Evolutionary conservation across 2,888 invertebrate species (phyloP), one percentile per base, ranked within the genome.

Genomic region (Athrips mouffetella): DNA sequence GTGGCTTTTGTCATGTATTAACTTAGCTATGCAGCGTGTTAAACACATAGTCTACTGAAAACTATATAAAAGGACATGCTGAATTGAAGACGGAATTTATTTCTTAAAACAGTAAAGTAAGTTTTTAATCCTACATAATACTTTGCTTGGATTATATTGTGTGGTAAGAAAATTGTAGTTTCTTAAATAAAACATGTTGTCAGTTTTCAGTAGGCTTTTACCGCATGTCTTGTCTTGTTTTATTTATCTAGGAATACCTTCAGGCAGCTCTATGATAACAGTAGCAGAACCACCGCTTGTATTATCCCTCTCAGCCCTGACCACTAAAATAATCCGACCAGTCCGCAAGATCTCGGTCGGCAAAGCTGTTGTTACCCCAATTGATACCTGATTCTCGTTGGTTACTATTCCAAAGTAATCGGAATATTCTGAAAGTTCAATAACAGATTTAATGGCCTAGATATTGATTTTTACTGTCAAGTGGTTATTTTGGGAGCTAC

Each of bases 281-380:
- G 84, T 75, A 3, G 85, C 65, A 7, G 74, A 62, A 25, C 73
- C 73, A 0, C 81, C 83, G 23, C 76, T 81, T 0, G 86, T 85
- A 16, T 65, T 60, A 40, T 80, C 71, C 37, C 80, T 69, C n/a
- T 68, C 57, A 5, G 84, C 88, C 49, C 53, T 67, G 2, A 87
- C 56, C 37, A 76, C 63, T 0, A 88, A 54, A 15, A 74, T 63
- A 18, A 84, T 65, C 44, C 73, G 77, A 6, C 54, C 62, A 37
- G 65, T 58, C 2, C 51, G 47, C 15, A 78, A 53, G 18, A 64
- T 53, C 3, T 70, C 69, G 1, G 31, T 33, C 1, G 75, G 58
- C 20, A 87, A 31, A 2, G 67, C 65, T 1, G 55, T 55, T 2
- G 18, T 50, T 5, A 79, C 70, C 29, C n/a, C 45, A 33, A 88